These are phyloP conservation scores for Amblyopsis hoosieri DNA, from an alignment of 2,797 vertebrate species.

Conservation along the genomic window DNA sequence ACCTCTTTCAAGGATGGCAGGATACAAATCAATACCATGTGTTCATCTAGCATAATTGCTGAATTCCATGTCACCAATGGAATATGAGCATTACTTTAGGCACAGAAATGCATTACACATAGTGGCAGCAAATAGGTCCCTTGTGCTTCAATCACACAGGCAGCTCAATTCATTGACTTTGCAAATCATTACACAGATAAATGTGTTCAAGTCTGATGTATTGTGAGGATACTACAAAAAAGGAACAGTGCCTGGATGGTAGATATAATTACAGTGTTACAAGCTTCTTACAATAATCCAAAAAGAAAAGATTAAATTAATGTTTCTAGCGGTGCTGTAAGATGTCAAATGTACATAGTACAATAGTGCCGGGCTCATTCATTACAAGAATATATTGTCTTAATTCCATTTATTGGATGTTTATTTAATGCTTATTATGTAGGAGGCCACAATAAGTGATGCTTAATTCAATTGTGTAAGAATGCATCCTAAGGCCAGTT, in stretches of 20 bases:
- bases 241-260: slow-evolving; percentile 19
- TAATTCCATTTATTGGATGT: slow-evolving; percentile 95
- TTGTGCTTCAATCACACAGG: slow-evolving; percentile 69
- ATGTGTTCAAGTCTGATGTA: slow-evolving; percentile 62
- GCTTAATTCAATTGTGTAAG: slow-evolving; percentile 92
- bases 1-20: slow-evolving; percentile 44
- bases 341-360: slow-evolving; percentile 75
- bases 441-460: slow-evolving; percentile 86
- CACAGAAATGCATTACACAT: slow-evolving; percentile 64
- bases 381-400: slow-evolving; percentile 84
- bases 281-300: slow-evolving; percentile 55
- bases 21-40: slow-evolving; percentile 66
- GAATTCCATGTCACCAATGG: slow-evolving; percentile 66
- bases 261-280: slow-evolving; percentile 56
- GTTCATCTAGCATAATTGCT: slow-evolving; percentile 69
- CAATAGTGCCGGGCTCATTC: slow-evolving; percentile 61
- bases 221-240: slow-evolving; percentile 51
- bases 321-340: slow-evolving; percentile 42
- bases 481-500: slow-evolving; percentile 89
- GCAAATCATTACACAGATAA: slow-evolving; percentile 69
- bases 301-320: slow-evolving; percentile 72
- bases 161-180: slow-evolving; percentile 75
- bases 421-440: slow-evolving; percentile 92
- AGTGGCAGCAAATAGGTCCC: slow-evolving; percentile 71
- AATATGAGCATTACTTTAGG: slow-evolving; percentile 60